Evolutionary conservation across 2,113 vertebrate species (phyloP).

Genomic region (Vanacampus margaritifer): DNA sequence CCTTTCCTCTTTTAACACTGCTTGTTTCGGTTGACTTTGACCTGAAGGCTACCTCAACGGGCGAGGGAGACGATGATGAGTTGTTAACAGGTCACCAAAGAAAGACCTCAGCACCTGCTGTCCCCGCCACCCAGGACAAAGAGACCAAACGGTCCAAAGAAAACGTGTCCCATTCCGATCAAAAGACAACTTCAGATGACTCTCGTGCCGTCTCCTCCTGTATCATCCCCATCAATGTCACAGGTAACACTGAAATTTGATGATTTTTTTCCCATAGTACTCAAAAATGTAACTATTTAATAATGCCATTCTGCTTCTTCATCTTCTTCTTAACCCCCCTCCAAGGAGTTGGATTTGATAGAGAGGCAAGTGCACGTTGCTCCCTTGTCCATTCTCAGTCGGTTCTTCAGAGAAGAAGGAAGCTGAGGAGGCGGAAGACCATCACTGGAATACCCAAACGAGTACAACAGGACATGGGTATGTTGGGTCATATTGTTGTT

Average conservation of each 20-base stretch:
- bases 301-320: constrained; percentile 29
- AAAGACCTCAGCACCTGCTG: constrained; percentile 85
- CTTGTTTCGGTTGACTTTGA: background rate
- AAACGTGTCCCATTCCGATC: constrained; percentile 87
- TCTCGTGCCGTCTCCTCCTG: constrained; percentile 92
- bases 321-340: constrained; percentile 32
- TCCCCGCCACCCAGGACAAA: constrained; percentile 88
- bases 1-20: background rate
- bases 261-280: background rate
- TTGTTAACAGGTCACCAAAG: constrained; percentile 81
- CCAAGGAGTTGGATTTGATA: constrained; percentile 99
- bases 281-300: background rate
- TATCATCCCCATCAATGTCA: constrained; percentile 98
- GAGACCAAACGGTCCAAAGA: constrained; percentile 95
- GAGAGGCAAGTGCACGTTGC: constrained; percentile 97
- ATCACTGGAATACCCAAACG: constrained; percentile 98
- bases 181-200: constrained; percentile 89
- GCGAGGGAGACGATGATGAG: constrained; percentile 81
- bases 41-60: constrained; percentile 82
- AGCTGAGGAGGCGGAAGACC: constrained; percentile 96
- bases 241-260: constrained; percentile 74
- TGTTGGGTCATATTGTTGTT: constrained; percentile 1
- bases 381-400: constrained; percentile 99
- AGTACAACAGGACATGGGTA: constrained; percentile 99
- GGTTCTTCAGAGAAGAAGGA: constrained; percentile 93